These are phyloP conservation scores for Periparus ater DNA, from an alignment of 2,797 vertebrate species.

Conservation along the genomic window DNA sequence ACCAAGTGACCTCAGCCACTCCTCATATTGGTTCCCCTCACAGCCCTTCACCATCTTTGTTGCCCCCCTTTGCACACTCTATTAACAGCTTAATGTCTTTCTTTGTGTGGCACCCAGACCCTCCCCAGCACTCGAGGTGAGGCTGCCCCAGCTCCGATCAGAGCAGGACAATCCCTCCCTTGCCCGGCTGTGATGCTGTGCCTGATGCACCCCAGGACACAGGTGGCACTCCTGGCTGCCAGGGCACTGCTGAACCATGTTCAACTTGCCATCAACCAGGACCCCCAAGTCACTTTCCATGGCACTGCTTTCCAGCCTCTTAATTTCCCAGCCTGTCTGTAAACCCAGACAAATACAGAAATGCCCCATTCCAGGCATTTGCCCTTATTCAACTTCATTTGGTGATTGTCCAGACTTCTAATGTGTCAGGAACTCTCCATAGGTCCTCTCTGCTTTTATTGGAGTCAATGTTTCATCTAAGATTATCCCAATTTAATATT, in stretches of 20 bases:
- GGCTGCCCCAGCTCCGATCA: accelerated
- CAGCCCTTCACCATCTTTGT: not conserved
- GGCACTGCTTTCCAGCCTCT: not conserved
- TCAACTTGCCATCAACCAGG: accelerated
- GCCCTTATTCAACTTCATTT: not conserved
- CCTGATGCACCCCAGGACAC: accelerated
- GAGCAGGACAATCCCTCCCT: not conserved
- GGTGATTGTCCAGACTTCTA: not conserved
- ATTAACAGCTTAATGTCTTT: not conserved
- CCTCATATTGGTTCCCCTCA: not conserved
- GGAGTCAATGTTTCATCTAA: not conserved
- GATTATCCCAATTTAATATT: not conserved
- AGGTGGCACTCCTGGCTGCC: not conserved
- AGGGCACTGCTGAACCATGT: accelerated
- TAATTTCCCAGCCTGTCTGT: not conserved
- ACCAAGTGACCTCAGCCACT: not conserved
- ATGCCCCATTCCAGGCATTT: not conserved
- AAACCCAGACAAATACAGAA: too few relatives aligned
- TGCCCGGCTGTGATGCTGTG: accelerated
- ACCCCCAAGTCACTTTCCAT: accelerated
- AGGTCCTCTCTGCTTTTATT: not conserved
- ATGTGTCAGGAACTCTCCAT: not conserved
- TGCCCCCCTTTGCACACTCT: not conserved
- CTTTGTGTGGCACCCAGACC: accelerated
- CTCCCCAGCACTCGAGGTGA: not conserved